Evolutionary conservation across 2,888 invertebrate species (phyloP), one percentile per base, ranked within the genome.

Genomic region (Nomada ruficornis): DNA sequence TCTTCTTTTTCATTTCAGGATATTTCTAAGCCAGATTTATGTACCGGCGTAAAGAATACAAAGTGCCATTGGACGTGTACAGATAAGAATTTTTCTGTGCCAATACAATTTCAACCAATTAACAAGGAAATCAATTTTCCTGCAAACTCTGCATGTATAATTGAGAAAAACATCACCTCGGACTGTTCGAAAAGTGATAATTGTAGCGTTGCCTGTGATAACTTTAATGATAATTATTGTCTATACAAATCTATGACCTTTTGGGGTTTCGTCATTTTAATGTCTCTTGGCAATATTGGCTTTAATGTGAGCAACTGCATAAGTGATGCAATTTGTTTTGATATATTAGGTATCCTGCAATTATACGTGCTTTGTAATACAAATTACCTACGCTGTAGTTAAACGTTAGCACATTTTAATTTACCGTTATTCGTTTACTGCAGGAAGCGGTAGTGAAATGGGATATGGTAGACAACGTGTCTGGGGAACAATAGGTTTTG

Each of bases 301-400:
- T 98, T 96, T 91, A 98, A 97, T 92, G 98, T 98, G 0, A 96
- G 96, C 50, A 97, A 98, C 90, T 97, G 97, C 64, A 96, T 98
- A 55, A 97, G 97, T 55, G 98, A 98, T 93, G 98, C 98, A 0
- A 96, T 98, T 47, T 98, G 98, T 92, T 98, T 98, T 91, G 97
- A 98, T 93, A 96, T 98, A 36, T 94, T 98, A 55, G 97, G 97
- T 96, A 93, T 94, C 54, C 15, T n/a, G 50, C 52, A 57, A 50
- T 23, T 47, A 44, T 20, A 11, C 60, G 20, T n/a, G 20, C 0
- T 5, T 18, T 23, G 50, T 18, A 64, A 47, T 64, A 73, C 1
- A 36, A 20, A 15, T 65, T 54, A 26, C 20, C 29, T 65, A 23
- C 0, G 9, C 18, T 23, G 15, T 1, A 18, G 5, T 3, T 15